These are phyloP conservation scores for Serripes groenlandicus DNA, from an alignment of 2,888 invertebrate species.

Conservation along the genomic window DNA sequence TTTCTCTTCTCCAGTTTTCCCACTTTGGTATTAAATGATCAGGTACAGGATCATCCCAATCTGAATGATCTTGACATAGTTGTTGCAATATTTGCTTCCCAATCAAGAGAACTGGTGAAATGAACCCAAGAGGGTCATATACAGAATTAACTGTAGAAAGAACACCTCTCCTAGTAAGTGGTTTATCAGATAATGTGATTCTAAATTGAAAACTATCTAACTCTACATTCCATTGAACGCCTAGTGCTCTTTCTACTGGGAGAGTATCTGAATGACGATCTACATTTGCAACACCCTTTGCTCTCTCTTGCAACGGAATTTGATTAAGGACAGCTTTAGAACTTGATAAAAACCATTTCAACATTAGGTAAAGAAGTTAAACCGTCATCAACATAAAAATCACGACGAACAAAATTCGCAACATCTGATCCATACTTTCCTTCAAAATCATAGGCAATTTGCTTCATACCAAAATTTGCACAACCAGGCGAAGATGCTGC, in stretches of 20 bases:
- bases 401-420: slow-evolving; percentile 18
- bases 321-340: slow-evolving; percentile 53
- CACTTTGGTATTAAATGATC: slow-evolving; percentile 51
- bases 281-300: slow-evolving; percentile 20
- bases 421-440: slow-evolving; percentile 27
- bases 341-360: slow-evolving; percentile 59
- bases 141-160: slow-evolving; percentile 64
- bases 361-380: slow-evolving; percentile 20
- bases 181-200: slow-evolving; percentile 51
- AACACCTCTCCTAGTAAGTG: slow-evolving; percentile 62
- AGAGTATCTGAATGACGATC: slow-evolving; percentile 37
- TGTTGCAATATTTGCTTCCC: slow-evolving; percentile 69
- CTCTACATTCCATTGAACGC: slow-evolving; percentile 66
- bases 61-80: slow-evolving; percentile 48
- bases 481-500: slow-evolving; percentile 65
- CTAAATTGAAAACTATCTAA: slow-evolving; percentile 64
- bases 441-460: slow-evolving; percentile 28
- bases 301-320: slow-evolving; percentile 57
- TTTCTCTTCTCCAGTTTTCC: slow-evolving; percentile 52
- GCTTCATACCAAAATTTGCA: slow-evolving; percentile 37
- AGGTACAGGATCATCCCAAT: slow-evolving; percentile 71
- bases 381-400: slow-evolving; percentile 62
- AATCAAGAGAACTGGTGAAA: slow-evolving; percentile 64
- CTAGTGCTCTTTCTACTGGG: slow-evolving; percentile 63
- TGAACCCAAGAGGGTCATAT: slow-evolving; percentile 70